These are phyloP conservation scores for Schizothorax lantsangensis DNA, from an alignment of 2,797 vertebrate species.

Conservation along the genomic window DNA sequence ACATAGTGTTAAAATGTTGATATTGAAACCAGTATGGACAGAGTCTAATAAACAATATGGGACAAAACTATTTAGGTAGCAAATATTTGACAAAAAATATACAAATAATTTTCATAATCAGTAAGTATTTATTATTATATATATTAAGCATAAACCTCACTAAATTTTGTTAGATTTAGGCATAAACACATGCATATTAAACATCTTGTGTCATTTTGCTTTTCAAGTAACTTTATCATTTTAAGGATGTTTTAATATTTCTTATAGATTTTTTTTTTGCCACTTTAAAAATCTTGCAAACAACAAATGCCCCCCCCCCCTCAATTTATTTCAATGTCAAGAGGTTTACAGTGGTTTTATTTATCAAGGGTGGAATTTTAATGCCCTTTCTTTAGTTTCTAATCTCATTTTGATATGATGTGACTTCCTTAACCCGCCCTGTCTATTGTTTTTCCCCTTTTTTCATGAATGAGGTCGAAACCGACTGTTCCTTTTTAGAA, in stretches of 20 bases:
- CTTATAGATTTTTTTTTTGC: fast-evolving
- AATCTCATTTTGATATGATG: slow-evolving; percentile 82
- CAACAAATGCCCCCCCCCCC: background rate
- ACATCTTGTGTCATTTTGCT: background rate
- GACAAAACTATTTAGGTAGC: background rate
- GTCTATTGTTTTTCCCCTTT: slow-evolving; percentile 78
- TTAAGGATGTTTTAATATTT: background rate
- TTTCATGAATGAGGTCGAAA: slow-evolving; percentile 80
- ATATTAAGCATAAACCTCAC: background rate
- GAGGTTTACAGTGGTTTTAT: slow-evolving; percentile 59
- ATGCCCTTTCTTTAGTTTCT: slow-evolving; percentile 73
- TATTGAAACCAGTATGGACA: background rate
- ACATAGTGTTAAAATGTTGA: slow-evolving; percentile 54
- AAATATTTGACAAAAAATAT: background rate
- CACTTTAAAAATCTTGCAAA: background rate
- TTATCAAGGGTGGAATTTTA: slow-evolving; percentile 67
- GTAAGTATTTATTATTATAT: background rate
- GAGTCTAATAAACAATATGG: background rate
- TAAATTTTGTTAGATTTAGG: background rate
- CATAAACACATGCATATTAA: background rate
- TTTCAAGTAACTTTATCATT: background rate
- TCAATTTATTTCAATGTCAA: slow-evolving; percentile 60
- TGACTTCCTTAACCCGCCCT: slow-evolving; percentile 76
- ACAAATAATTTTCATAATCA: background rate
- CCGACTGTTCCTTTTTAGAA: slow-evolving; percentile 82